Evolutionary conservation across 2,888 invertebrate species (phyloP), one percentile per base, ranked within the genome.

Genomic region (Lutraria lutraria): DNA sequence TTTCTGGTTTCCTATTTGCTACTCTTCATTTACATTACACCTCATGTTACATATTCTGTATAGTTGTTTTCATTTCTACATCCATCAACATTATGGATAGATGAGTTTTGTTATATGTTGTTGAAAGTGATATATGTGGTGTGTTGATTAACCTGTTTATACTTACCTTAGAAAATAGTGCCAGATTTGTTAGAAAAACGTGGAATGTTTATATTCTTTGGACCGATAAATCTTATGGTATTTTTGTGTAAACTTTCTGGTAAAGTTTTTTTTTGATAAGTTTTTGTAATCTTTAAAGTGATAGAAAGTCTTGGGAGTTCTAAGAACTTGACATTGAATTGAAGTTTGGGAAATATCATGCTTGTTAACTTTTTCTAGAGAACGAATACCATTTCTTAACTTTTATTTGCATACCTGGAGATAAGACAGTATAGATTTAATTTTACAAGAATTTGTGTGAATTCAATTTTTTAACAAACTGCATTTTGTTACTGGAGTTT

Each of bases 11-110:
- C 63, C 63, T 25, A 0, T 68, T 25, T 25, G n/a, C 63, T 68
- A 68, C 63, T 68, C 63, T 68, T 68, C 63, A 25, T 21, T 68
- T 68, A 68, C 60, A 6, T n/a, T 68, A 25, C 25, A 25, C 63
- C 63, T 68, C 25, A 25, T 68, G 63, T 68, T 68, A 68, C 60
- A 60, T 8, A n/a, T 68, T 68, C 63, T 68, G 25, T 68, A 68
- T 68, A 68, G 25, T 25, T 25, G 63, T 68, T 68, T 68, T 68
- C 63, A 68, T 68, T 21, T 68, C 63, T 68, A 68, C 12, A 25
- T 25, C 25, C 63, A 68, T 68, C 63, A 68, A 68, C 63, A 68
- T 68, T n/a, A 12, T 68, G n/a, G 63, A 68, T 68, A 25, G 63
- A 68, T 68, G 12, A 25, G 12, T 68, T n/a, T n/a, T 68, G 63